Evolutionary conservation across 2,888 invertebrate species (phyloP), one percentile per base, ranked within the genome.

Genomic region (Amphiduros pacificus): DNA sequence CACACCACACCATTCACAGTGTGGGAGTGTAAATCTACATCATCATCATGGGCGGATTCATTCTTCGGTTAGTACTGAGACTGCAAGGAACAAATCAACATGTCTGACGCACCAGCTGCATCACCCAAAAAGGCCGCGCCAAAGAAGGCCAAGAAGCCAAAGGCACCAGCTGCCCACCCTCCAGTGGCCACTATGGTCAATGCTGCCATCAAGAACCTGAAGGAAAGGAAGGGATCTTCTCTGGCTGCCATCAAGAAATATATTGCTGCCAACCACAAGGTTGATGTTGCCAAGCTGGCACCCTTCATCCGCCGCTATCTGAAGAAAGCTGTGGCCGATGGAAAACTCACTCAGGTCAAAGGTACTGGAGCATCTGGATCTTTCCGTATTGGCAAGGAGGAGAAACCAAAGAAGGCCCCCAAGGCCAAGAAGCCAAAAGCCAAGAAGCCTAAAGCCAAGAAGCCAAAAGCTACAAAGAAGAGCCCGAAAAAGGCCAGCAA

Each of bases 241-340:
- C 71, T 82, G 2, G 76, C 77, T 51, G 87, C 87, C 1, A 88
- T 89, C 76, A 89, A 88, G 76, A 89, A 89, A 73, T 89, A 87
- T 76, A 85, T 89, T 54, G 79, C 84, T 11, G 81, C 84, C 27
- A 86, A 85, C 61, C 88, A 88, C 84, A 86, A 86, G 63, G 83
- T 87, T 5, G 88, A 88, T 73, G 83, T 84, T 0, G 86, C 86
- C 62, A 88, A 87, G 71, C 74, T 86, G 51, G 84, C 86, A 1
- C 85, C 85, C 1, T 87, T 85, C 78, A 88, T 89, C 70, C 87
- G 85, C 66, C 87, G 86, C 63, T 87, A 86, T 69, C 71, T 88
- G 64, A 88, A 87, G 75, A 75, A 80, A 17, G 87, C 87, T 20
- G 86, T 89, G n/a, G 82, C 79, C 1, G 82, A 83, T 48, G 80